Base-by-base conservation (phyloP, 2,888 invertebrate genomes). In the Lottia gigantea region DNA sequence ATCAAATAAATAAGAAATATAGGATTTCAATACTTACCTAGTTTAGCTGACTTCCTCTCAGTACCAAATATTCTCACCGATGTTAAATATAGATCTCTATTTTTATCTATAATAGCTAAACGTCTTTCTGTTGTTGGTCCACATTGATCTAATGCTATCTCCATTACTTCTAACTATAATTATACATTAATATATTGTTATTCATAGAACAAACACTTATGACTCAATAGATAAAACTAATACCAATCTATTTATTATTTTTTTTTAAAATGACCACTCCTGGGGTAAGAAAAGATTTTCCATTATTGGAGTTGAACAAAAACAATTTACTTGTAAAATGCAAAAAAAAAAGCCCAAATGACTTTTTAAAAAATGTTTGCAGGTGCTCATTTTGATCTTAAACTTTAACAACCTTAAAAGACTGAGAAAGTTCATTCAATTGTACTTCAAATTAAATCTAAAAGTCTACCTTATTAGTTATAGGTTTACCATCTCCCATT, bases 41-140 rank as follows among this genome's bases (percentile, higher is more conserved):
- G 89, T 90, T 94, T 95, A n/a, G 91, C 90, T 73, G 93, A 92
- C 81, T 92, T 92, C 73, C 92, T 91, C 31, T 85, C 83, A 31
- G 90, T 86, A 69, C 92, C 92, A 84, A 93, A 92, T 12, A 94
- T 91, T 72, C 94, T 92, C 3, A 95, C 92, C 23, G 90, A 86
- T 1, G 90, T 89, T 8, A 98, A 91, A 86, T 94, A 95, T 19
- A 98, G 90, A 88, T 98, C 97, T 81, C 93, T 92, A 85, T 96
- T 96, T 81, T 92, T 92, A 89, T 99, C 98, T 40, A 98, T 91
- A 72, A 98, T 90, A 0, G 96, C 96, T 63, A 98, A 89, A 82
- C 94, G 94, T 76, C 98, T 92, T 81, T 95, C 95, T 47, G 91
- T 92, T 0, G 93, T 87, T 0, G 93, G 91, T 0, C 96, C 96